Evolutionary conservation across 2,113 vertebrate genomes (phyloP).

Genomic region (Agapornis roseicollis): DNA sequence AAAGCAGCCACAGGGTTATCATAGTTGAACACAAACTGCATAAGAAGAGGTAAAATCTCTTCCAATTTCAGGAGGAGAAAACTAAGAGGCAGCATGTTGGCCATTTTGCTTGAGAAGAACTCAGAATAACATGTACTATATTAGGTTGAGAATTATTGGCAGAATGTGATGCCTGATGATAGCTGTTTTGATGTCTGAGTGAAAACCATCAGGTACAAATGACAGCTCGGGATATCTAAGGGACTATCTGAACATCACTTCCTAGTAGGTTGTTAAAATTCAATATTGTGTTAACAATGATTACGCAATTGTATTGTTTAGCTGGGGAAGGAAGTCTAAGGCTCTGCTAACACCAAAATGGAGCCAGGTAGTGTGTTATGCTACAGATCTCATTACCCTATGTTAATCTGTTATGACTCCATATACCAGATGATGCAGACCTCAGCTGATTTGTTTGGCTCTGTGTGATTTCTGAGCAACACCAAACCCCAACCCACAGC

Average conservation of each 20-base stretch:
- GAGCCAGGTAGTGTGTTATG: not conserved
- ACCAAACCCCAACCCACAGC: not conserved
- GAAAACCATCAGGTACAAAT: not conserved
- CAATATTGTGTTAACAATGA: not conserved
- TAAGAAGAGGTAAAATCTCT: not conserved
- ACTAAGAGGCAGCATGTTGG: not conserved
- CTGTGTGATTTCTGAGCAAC: not conserved
- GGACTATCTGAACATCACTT: not conserved
- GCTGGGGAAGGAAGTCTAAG: not conserved
- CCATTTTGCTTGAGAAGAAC: not conserved
- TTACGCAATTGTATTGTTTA: not conserved
- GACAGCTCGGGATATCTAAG: not conserved
- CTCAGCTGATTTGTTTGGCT: constrained; percentile 15
- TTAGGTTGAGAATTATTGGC: not conserved
- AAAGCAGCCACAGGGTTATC: not conserved
- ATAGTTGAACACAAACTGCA: not conserved
- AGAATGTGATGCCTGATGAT: not conserved
- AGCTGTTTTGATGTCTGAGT: not conserved
- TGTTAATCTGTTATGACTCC: constrained; percentile 6
- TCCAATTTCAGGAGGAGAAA: not conserved
- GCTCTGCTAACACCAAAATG: not conserved
- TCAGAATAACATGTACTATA: not conserved
- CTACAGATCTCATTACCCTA: constrained; percentile 2
- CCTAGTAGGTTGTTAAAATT: not conserved
- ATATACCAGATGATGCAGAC: constrained; percentile 3